Evolutionary conservation across 1,140 invertebrate species (phyloP).

Genomic region (Mylabris phalerata): DNA sequence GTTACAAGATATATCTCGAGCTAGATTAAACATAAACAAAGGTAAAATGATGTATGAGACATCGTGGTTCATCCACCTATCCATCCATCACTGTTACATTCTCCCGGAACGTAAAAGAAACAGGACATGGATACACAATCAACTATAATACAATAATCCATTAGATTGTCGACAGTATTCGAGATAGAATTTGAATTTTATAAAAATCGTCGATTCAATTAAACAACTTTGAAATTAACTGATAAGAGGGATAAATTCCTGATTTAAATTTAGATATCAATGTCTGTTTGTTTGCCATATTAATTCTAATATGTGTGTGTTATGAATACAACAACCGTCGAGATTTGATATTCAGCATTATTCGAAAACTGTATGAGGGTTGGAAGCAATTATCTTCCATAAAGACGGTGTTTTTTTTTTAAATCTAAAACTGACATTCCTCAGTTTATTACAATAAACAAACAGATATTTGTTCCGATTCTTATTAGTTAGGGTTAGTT

Average conservation of each 20-base stretch:
- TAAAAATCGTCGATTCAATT: too few relatives aligned
- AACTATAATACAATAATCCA: slow-evolving; percentile 4
- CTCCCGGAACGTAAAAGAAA: slow-evolving; percentile 12
- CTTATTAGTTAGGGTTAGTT: too few relatives aligned
- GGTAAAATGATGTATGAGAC: slow-evolving; percentile 37
- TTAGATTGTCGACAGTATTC: background rate
- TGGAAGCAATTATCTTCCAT: background rate
- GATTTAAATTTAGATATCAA: too few relatives aligned
- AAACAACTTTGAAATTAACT: too few relatives aligned
- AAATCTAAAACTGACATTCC: too few relatives aligned
- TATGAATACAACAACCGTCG: too few relatives aligned
- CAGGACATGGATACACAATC: slow-evolving; percentile 6
- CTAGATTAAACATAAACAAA: slow-evolving; percentile 35
- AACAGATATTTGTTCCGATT: too few relatives aligned
- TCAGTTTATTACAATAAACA: too few relatives aligned
- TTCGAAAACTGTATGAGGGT: background rate
- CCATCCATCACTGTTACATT: slow-evolving; percentile 33
- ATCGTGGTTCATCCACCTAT: slow-evolving; percentile 17
- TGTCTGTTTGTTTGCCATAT: too few relatives aligned
- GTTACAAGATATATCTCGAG: slow-evolving; percentile 14
- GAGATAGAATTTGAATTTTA: background rate
- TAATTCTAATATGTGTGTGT: too few relatives aligned
- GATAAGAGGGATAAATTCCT: too few relatives aligned
- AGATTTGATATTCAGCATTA: background rate
- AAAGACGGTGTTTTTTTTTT: background rate